These are phyloP conservation scores for Oophaga pumilio DNA, from an alignment of 2,113 vertebrate species.

Conservation along the genomic window DNA sequence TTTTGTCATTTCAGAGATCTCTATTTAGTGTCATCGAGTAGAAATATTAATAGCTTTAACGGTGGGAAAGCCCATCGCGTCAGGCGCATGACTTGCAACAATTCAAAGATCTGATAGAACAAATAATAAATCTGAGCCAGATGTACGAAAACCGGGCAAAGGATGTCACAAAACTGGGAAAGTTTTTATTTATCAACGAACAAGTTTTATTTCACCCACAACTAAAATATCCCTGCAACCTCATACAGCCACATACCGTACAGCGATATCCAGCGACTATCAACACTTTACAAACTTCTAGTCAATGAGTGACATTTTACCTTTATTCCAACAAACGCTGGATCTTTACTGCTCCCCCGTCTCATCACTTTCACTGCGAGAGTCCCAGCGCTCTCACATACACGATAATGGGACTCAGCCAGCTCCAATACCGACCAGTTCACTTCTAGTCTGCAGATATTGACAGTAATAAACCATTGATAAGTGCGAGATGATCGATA, in stretches of 20 bases:
- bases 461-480: constrained; percentile 29
- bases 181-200: too few species aligned
- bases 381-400: constrained; percentile 69
- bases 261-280: neutral
- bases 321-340: constrained; percentile 72
- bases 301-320: constrained; percentile 41
- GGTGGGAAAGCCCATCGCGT: too few species aligned
- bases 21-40: too few species aligned
- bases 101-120: too few species aligned
- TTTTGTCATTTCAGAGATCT: too few species aligned
- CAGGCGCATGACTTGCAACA: too few species aligned
- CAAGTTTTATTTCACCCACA: too few species aligned
- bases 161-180: too few species aligned
- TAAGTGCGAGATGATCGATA: neutral
- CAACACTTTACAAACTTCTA: neutral
- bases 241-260: neutral
- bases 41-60: too few species aligned
- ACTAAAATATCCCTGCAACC: neutral
- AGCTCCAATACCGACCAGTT: constrained; percentile 72
- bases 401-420: constrained; percentile 66
- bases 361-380: constrained; percentile 74
- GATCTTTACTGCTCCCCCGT: constrained; percentile 69
- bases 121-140: too few species aligned
- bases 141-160: too few species aligned
- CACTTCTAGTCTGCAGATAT: constrained; percentile 69